Evolutionary conservation across 53 echinoderm and acorn worm genomes (phyloP), one percentile per base, ranked within the genome.

Genomic region (Arbacia lixula): DNA sequence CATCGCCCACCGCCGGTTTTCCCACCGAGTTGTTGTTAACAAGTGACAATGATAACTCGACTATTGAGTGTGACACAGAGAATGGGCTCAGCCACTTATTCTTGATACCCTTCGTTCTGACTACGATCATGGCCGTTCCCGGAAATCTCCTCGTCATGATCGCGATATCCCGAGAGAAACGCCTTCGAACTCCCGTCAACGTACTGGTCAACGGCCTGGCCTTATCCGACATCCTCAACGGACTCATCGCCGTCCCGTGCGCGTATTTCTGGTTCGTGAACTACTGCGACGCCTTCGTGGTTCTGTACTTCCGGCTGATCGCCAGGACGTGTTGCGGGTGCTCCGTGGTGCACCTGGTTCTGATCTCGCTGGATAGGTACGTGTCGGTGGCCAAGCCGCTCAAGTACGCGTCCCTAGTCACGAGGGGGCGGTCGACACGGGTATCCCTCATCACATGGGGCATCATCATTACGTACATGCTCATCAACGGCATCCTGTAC

Each of bases 221-320:
- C 58, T 35, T 77, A 3, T 39, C 77, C 2, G 77, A 77, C 40
- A 54, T 77, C 28, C 56, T 54, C 58, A 77, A 77, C 41, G 77
- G 77, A 58, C 16, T 16, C 56, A 36, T 77, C 14, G 35, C 57
- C 27, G 25, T 77, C 24, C 77, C 77, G 10, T 32, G 55, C 32
- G 77, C 57, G 38, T 77, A 77, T 58, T 77, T 77, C 39, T 77
- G 56, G 57, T 77, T 77, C 32, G 77, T 77, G 12, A 77, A 39
- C 32, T 77, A 77, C 58, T 77, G 77, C 36, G 58, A 77, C 17
- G 26, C 22, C 2, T 4, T 77, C 41, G 26, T 58, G 22, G 58
- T 58, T 32, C 77, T 77, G 19, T 77, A 77, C 30, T 77, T 56
- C 37, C 77, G 77, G 36, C 58, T 77, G 9, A 56, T 77, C 26